These are phyloP conservation scores for Pterocles orientalis DNA, from an alignment of 2,113 vertebrate genomes.

Conservation along the genomic window DNA sequence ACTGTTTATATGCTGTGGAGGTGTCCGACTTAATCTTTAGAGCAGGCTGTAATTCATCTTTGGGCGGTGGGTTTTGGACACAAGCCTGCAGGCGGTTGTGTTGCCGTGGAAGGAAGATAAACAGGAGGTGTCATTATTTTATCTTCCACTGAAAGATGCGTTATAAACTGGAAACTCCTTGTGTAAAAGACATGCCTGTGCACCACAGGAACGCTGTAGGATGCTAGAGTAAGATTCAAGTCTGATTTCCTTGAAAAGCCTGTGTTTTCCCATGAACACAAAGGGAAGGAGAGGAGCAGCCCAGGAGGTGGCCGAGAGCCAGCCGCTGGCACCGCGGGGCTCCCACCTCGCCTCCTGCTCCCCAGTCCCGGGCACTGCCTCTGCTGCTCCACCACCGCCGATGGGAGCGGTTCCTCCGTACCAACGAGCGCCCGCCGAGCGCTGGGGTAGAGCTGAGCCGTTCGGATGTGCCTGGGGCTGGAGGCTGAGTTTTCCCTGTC, in stretches of 20 bases:
- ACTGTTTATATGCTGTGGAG: background rate
- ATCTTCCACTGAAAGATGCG: background rate
- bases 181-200: background rate
- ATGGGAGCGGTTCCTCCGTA: fast-evolving
- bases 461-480: background rate
- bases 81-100: background rate
- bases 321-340: fast-evolving
- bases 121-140: background rate
- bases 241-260: background rate
- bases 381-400: background rate
- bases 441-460: fast-evolving
- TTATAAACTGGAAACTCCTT: background rate
- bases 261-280: background rate
- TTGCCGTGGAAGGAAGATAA: background rate
- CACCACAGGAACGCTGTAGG: fast-evolving
- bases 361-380: background rate
- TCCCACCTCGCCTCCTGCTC: background rate
- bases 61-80: background rate
- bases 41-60: background rate
- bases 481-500: background rate
- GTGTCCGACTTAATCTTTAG: background rate
- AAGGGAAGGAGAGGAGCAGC: fast-evolving
- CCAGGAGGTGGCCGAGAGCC: background rate
- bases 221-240: background rate
- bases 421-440: fast-evolving